Conservation (phyloP, 2,797 vertebrate genomes). For the Melanotaenia trifasciata region DNA sequence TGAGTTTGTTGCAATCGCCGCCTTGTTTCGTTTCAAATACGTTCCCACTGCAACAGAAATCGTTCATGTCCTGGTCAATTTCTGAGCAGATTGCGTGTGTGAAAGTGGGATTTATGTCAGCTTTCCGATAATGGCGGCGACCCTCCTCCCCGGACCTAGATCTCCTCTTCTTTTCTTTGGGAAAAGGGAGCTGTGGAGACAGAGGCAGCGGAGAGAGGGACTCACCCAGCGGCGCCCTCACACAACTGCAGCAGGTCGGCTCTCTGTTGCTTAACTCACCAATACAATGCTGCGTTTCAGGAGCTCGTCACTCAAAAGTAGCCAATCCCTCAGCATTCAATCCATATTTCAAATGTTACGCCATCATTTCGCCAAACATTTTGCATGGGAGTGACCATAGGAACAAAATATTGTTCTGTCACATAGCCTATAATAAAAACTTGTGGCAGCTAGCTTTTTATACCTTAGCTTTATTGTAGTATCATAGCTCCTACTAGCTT, state of each 20-base stretch:
- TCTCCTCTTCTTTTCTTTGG: slow-evolving; percentile 84
- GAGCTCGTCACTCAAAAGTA: slow-evolving; percentile 30
- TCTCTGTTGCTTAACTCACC: slow-evolving; percentile 38
- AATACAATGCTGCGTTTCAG: slow-evolving; percentile 7
- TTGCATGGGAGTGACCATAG: background rate
- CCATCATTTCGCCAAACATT: background rate
- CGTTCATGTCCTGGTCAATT: slow-evolving; percentile 55
- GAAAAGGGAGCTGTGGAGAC: slow-evolving; percentile 83
- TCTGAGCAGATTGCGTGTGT: slow-evolving; percentile 58
- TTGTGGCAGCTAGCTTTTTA: background rate
- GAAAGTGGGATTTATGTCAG: slow-evolving; percentile 79
- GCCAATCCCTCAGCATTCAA: slow-evolving; percentile 16
- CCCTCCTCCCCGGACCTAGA: slow-evolving; percentile 78
- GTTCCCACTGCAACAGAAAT: slow-evolving; percentile 38
- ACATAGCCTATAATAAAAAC: background rate
- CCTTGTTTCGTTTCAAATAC: slow-evolving; percentile 46
- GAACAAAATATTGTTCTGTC: background rate
- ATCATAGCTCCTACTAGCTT: background rate
- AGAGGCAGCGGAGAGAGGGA: slow-evolving; percentile 79
- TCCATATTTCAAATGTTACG: background rate
- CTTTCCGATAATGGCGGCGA: slow-evolving; percentile 87
- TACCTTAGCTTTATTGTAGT: background rate
- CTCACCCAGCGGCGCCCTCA: slow-evolving; percentile 88
- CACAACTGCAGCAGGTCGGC: slow-evolving; percentile 83
- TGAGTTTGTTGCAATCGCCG: slow-evolving; percentile 62